Evolutionary conservation across 2,888 invertebrate species (phyloP).

Genomic region (Pollenia amentaria): DNA sequence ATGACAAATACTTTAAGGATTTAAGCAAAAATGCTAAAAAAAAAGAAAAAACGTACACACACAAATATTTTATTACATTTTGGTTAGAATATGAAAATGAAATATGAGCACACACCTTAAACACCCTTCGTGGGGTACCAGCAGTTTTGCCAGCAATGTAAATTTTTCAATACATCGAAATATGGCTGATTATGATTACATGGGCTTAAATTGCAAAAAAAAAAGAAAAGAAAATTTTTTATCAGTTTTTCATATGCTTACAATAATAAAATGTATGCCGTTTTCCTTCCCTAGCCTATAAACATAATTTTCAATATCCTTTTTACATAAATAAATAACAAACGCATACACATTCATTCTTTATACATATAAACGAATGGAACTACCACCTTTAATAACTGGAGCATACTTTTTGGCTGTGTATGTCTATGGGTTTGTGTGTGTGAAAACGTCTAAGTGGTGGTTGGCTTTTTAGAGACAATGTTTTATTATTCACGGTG

Average conservation of each 20-base stretch:
- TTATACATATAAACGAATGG: constrained; percentile 16
- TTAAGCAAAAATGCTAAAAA: constrained; percentile 6
- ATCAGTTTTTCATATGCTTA: constrained; percentile 50
- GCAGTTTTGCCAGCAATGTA: neutral
- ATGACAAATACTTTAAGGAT: constrained; percentile 42
- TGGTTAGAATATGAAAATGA: constrained; percentile 38
- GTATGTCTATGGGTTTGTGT: neutral
- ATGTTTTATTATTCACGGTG: constrained; percentile 80
- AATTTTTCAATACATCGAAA: constrained; percentile 51
- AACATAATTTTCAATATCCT: constrained; percentile 73
- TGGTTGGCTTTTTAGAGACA: constrained; percentile 53
- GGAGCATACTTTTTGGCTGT: constrained; percentile 67
- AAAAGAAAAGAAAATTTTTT: constrained; percentile 11
- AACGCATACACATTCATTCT: constrained; percentile 1
- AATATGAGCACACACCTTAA: constrained; percentile 59
- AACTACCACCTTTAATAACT: constrained; percentile 66
- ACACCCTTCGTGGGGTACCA: constrained; percentile 39
- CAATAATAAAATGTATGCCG: constrained; percentile 61
- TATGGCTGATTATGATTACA: constrained; percentile 59
- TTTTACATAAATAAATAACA: constrained; percentile 49
- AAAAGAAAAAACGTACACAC: no score
- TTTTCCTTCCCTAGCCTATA: constrained; percentile 72
- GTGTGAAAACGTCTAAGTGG: constrained; percentile 22
- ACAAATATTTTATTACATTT: constrained; percentile 41
- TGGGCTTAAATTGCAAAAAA: constrained; percentile 58